Percentiles rank a stretch among this genome's conserved stretches.
These are phyloP conservation scores for Lepidocyrtoides sp. DNA, from an alignment of 2,888 invertebrate genomes.

Conservation along the genomic window DNA sequence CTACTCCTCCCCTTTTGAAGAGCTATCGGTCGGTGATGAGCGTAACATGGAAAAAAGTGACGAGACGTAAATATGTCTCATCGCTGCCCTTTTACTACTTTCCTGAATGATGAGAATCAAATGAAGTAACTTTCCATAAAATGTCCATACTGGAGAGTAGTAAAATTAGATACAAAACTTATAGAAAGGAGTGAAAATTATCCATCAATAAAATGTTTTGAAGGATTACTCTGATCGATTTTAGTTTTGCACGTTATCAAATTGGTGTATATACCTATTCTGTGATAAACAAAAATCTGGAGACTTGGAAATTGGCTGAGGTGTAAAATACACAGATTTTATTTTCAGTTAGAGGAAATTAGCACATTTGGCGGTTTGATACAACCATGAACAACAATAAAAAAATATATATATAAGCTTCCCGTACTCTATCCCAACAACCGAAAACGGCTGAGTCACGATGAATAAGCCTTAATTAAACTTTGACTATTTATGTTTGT, in stretches of 20 bases:
- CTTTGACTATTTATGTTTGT: neutral
- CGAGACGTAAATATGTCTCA: neutral
- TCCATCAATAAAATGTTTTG: too few relatives aligned
- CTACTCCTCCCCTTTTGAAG: neutral
- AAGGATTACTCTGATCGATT: too few relatives aligned
- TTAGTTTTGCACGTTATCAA: too few relatives aligned
- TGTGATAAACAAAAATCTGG: too few relatives aligned
- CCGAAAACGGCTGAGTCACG: slow-evolving; percentile 55
- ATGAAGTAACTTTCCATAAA: neutral
- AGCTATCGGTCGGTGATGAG: neutral
- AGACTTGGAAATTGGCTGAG: too few relatives aligned
- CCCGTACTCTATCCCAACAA: neutral
- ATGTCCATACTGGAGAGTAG: too few relatives aligned
- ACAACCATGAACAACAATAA: neutral
- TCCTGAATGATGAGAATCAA: neutral
- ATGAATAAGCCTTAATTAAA: slow-evolving; percentile 32
- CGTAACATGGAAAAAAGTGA: neutral
- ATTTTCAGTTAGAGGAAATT: too few relatives aligned
- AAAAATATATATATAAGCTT: neutral
- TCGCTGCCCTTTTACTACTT: neutral
- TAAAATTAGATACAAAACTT: too few relatives aligned
- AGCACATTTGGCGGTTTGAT: too few relatives aligned
- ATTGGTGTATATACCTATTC: too few relatives aligned
- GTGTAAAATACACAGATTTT: too few relatives aligned
- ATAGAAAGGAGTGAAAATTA: too few relatives aligned